Percentiles rank a stretch among this genome's conserved stretches.
Evolutionary conservation across 2,888 invertebrate genomes (phyloP).

Genomic region (Pherbina coryleti): DNA sequence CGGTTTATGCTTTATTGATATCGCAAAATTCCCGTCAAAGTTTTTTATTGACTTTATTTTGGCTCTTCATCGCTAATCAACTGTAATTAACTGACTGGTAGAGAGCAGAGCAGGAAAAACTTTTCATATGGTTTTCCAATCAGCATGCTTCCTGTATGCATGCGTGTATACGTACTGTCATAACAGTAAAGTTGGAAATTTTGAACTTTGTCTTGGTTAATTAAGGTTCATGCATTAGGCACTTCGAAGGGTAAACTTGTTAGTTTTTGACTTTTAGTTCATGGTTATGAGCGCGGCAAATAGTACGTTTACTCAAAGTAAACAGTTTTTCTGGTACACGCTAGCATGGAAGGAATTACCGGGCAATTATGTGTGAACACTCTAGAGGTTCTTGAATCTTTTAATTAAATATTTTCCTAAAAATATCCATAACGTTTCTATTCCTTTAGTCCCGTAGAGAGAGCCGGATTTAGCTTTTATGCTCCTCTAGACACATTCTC

Average conservation of each 20-base stretch:
- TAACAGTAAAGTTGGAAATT: neutral
- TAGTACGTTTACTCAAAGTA: too few relatives aligned
- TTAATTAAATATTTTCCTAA: too few relatives aligned
- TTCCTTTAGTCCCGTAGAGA: too few relatives aligned
- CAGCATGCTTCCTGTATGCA: neutral
- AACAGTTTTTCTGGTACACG: too few relatives aligned
- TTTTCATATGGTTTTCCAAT: neutral
- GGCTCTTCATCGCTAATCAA: neutral
- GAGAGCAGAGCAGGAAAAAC: neutral
- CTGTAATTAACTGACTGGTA: neutral
- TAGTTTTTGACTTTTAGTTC: neutral
- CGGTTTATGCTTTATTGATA: slow-evolving; percentile 13
- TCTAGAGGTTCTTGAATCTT: too few relatives aligned
- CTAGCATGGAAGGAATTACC: too few relatives aligned
- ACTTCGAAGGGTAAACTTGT: neutral
- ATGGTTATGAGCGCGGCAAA: too few relatives aligned
- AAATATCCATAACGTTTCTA: too few relatives aligned
- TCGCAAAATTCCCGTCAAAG: slow-evolving; percentile 1
- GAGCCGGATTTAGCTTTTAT: too few relatives aligned
- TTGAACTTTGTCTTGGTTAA: neutral
- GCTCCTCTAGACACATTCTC: too few relatives aligned
- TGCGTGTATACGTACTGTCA: neutral
- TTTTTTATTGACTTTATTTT: neutral
- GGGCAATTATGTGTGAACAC: too few relatives aligned
- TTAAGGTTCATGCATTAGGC: neutral